phyloP scores from a whole-genome alignment of 2,797 vertebrate species.

The Sebastes cheni region DNA sequence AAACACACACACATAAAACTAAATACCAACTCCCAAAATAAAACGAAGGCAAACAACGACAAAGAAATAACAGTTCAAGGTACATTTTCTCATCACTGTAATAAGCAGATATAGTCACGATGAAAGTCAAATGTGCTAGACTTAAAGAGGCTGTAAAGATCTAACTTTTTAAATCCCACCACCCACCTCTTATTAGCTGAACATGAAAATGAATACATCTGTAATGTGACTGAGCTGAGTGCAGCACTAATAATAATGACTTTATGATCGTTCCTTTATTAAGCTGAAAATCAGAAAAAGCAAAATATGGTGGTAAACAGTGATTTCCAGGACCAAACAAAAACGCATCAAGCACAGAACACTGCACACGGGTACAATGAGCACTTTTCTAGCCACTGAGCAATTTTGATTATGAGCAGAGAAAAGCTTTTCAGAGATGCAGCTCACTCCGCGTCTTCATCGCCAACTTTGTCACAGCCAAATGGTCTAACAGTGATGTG shows the following conservation, averaged over 20 bases:
- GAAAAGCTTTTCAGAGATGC: not conserved
- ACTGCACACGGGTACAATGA: not conserved
- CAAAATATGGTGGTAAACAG: not conserved
- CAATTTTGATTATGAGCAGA: constrained; percentile 19
- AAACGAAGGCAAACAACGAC: not conserved
- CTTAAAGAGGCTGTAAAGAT: not conserved
- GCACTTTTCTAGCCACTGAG: constrained; percentile 6
- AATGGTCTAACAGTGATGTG: constrained; percentile 15
- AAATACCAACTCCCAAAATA: not conserved
- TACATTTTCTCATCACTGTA: not conserved
- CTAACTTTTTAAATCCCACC: not conserved
- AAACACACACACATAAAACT: not conserved
- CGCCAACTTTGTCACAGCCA: constrained; percentile 40
- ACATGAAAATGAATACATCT: not conserved
- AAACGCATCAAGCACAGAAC: not conserved
- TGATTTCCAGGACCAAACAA: not conserved
- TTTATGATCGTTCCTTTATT: not conserved
- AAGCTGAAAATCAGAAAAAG: not conserved
- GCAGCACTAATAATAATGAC: not conserved
- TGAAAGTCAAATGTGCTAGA: not conserved
- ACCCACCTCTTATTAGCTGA: not conserved
- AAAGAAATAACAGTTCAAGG: not conserved
- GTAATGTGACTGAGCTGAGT: not conserved
- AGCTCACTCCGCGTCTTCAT: not conserved
- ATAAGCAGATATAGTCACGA: not conserved